These are phyloP conservation scores for Erpobdella octoculata DNA, from an alignment of 2,888 invertebrate genomes.

Conservation along the genomic window DNA sequence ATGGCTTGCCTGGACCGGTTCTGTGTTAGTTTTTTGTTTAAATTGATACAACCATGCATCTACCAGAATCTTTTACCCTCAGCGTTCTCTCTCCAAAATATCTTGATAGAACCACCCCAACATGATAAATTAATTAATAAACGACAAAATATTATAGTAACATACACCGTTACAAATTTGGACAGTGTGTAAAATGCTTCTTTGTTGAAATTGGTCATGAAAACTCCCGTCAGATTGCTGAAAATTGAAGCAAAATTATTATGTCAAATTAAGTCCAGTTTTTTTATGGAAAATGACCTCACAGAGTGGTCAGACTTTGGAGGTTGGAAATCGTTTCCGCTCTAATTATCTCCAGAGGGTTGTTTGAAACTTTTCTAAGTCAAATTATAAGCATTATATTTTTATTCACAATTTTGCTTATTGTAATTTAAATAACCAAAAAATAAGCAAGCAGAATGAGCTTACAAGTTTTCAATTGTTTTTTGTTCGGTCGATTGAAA, in stretches of 20 bases:
- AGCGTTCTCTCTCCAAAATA: too few species aligned
- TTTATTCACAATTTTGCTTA: neutral
- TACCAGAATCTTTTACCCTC: neutral
- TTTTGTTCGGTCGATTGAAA: neutral
- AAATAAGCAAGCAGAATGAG: neutral
- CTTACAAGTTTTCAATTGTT: neutral
- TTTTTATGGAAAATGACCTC: too few species aligned
- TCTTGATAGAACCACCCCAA: too few species aligned
- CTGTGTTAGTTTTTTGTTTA: too few species aligned
- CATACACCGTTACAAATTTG: constrained; percentile 8
- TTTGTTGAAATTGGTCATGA: constrained; percentile 2
- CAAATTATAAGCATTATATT: too few species aligned
- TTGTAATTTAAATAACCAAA: neutral
- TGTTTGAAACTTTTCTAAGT: neutral
- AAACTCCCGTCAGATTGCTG: neutral
- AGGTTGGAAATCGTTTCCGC: neutral
- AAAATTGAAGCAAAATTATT: neutral
- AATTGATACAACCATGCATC: too few species aligned
- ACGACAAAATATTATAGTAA: neutral
- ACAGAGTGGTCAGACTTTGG: neutral
- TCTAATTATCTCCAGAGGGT: neutral
- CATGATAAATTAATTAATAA: too few species aligned
- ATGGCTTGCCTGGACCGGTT: too few species aligned
- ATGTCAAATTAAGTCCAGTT: too few species aligned
- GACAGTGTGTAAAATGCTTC: neutral